Base-by-base conservation (phyloP, 35 echinoderm and acorn worm species). In the Acanthaster planci region DNA sequence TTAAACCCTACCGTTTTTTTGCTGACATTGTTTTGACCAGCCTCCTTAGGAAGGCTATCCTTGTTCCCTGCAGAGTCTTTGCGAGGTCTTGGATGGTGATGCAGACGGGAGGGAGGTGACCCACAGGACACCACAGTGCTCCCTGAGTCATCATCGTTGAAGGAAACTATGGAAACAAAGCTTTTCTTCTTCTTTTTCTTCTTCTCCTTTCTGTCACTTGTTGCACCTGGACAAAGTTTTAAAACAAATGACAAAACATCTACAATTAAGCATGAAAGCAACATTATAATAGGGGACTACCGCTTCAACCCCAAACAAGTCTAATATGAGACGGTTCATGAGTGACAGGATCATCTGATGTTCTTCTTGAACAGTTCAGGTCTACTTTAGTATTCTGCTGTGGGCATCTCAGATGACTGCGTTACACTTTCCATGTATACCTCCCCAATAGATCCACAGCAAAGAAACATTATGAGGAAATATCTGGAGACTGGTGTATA, bases 161-260 rank as follows among this genome's bases (percentile, higher is more conserved):
- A 99, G 30, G 96, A 99, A 34, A 99, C 96, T 1, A 99, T 99
- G 18, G 96, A 99, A 0, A 91, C 83, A 1, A 84, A 59, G 5
- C 82, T 76, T 76, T 94, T 94, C 52, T 98, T 98, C 80, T 99
- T 99, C 55, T 93, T 93, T 86, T 90, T 99, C 82, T 99, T 99
- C 80, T 97, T 97, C 81, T 90, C 76, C 68, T 93, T 94, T 40
- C 81, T 90, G 80, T 99, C 92, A 19, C 85, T 99, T 53, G 80
- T 76, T 57, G 52, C 23, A 54, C 52, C 92, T 93, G 88, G 39
- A 89, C 58, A 68, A n/a, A 85, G 83, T 47, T 7, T 35, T 72
- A n/a, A n/a, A n/a, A n/a, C 64, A 72, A 72, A 72, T 7, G 23
- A 35, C 18, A 29, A 72, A 72, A 36, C 18, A 72, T 2, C 27